A percentile compares a stretch with the other conserved stretches of the same genome.
These are phyloP conservation scores for Leuciscus idus DNA, from an alignment of 2,113 vertebrate genomes.

Conservation along the genomic window DNA sequence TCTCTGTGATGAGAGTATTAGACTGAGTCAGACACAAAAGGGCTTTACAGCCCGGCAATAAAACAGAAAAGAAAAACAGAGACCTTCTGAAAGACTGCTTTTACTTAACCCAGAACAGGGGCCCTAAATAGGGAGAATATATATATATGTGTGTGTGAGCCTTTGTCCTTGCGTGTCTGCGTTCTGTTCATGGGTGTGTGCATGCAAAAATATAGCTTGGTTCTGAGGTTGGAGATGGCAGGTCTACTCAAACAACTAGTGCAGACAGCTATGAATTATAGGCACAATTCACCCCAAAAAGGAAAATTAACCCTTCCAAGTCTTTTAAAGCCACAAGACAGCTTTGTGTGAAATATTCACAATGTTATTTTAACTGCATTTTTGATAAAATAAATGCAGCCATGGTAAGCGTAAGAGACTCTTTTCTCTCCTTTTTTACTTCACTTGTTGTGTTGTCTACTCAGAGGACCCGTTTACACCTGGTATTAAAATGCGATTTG, in stretches of 20 bases:
- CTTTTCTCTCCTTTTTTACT: background rate
- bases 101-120: conserved; percentile 61
- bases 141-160: conserved; percentile 44
- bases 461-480: background rate
- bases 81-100: conserved; percentile 69
- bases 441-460: background rate
- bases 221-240: background rate
- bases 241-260: background rate
- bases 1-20: conserved; percentile 22
- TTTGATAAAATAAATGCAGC: too few relatives aligned
- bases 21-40: conserved; percentile 65
- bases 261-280: background rate
- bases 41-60: conserved; percentile 72
- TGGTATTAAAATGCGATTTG: too few relatives aligned
- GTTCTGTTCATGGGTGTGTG: conserved; percentile 4
- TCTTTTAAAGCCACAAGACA: background rate
- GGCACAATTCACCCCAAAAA: background rate
- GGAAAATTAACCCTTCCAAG: background rate
- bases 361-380: too few relatives aligned
- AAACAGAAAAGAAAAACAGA: conserved; percentile 71
- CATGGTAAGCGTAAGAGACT: background rate
- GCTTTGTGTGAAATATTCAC: background rate
- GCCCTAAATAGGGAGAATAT: conserved; percentile 60
- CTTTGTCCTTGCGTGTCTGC: conserved; percentile 9
- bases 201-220: conserved; percentile 21